These are phyloP conservation scores for Globodera rostochiensis DNA, from an alignment of 1,140 invertebrate genomes.

Conservation along the genomic window DNA sequence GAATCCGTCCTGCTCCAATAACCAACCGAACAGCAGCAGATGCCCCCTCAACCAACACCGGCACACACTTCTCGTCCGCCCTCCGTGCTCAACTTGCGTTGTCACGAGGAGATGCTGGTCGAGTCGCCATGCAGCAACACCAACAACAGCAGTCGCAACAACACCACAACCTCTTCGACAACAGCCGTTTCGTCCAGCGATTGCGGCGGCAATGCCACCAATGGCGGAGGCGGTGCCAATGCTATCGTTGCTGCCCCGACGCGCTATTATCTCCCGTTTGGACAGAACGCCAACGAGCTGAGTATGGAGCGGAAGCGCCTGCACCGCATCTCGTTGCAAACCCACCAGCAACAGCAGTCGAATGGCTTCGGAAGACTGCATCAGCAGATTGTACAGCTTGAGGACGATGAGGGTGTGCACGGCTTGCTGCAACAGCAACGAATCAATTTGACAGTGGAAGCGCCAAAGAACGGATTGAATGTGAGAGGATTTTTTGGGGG, in stretches of 20 bases:
- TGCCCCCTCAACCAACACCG: background rate
- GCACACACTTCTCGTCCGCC: background rate
- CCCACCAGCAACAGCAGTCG: constrained; percentile 2
- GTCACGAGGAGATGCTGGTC: background rate
- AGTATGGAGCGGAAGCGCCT: constrained; percentile 6
- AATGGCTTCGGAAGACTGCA: background rate
- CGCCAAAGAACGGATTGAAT: background rate
- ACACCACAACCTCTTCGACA: background rate
- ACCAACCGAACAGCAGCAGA: background rate
- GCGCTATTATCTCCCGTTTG: background rate
- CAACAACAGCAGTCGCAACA: background rate
- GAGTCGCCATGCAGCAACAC: constrained; percentile 11
- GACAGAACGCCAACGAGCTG: constrained; percentile 9
- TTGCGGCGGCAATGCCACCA: background rate
- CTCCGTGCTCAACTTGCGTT: constrained; percentile 5
- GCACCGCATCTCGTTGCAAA: background rate
- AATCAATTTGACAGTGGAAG: background rate
- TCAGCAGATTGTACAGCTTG: background rate
- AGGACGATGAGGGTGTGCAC: background rate
- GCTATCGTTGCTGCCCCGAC: background rate
- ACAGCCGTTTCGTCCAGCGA: too few relatives aligned
- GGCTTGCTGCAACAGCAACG: background rate
- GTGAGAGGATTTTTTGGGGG: background rate
- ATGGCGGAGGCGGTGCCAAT: background rate
- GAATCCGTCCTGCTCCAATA: too few relatives aligned